Percentiles rank a stretch among this genome's conserved stretches.
These are phyloP conservation scores for Dryobota labecula DNA, from an alignment of 2,888 invertebrate species.

Conservation along the genomic window DNA sequence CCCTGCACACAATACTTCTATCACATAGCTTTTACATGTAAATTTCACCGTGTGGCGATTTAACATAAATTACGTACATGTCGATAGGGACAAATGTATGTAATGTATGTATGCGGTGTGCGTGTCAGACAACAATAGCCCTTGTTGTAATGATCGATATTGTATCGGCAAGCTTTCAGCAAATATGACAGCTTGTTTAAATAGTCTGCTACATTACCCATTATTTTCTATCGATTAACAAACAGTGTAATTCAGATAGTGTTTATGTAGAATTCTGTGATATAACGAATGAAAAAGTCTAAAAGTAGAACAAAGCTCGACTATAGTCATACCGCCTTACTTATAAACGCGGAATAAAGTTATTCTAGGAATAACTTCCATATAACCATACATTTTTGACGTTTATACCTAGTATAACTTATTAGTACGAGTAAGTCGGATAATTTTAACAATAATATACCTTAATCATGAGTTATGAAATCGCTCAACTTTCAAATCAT, in stretches of 20 bases:
- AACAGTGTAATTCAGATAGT: background rate
- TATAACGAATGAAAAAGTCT: background rate
- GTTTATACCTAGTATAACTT: too few species aligned
- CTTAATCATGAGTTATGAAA: background rate
- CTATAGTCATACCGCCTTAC: too few species aligned
- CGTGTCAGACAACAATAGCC: constrained; percentile 45
- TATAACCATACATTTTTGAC: too few species aligned
- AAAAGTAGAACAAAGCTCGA: background rate
- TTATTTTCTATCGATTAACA: background rate
- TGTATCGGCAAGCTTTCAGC: constrained; percentile 26
- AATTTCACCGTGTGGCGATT: constrained; percentile 60
- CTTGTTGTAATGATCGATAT: constrained; percentile 51
- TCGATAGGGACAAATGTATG: constrained; percentile 6
- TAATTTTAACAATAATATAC: too few species aligned
- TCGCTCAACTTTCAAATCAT: background rate
- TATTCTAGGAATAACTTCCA: too few species aligned
- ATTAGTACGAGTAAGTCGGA: too few species aligned
- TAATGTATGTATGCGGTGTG: constrained; percentile 16
- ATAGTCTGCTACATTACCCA: constrained; percentile 26
- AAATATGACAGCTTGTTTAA: constrained; percentile 49
- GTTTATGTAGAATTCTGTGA: background rate
- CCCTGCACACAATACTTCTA: constrained; percentile 33
- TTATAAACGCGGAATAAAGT: too few species aligned
- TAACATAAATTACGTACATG: constrained; percentile 57
- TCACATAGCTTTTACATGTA: constrained; percentile 63